A percentile compares a stretch with the other conserved stretches of the same genome.
Conservation (phyloP, 2,888 invertebrate genomes). For the Matsumyia berberina region DNA sequence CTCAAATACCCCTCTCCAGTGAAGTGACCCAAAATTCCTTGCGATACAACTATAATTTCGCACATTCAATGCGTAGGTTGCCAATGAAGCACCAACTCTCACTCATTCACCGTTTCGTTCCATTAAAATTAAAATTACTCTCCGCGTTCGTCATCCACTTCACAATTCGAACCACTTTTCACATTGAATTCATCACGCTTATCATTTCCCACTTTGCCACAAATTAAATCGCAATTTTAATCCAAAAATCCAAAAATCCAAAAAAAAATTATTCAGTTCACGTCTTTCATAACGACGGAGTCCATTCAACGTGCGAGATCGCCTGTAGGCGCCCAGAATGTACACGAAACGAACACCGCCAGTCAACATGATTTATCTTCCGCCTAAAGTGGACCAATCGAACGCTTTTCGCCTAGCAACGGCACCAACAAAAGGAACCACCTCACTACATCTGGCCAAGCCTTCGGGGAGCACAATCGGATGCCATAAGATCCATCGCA, state of each 20-base stretch:
- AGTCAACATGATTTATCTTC: constrained; percentile 63
- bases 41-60: neutral
- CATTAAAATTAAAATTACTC: constrained; percentile 16
- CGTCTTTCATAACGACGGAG: constrained; percentile 39
- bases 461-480: constrained; percentile 43
- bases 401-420: constrained; percentile 38
- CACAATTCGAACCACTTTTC: constrained; percentile 26
- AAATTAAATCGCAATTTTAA: constrained; percentile 44
- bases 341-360: neutral
- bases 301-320: constrained; percentile 27
- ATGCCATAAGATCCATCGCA: constrained; percentile 34
- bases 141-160: constrained; percentile 25
- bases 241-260: constrained; percentile 37
- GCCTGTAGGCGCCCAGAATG: constrained; percentile 55
- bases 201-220: constrained; percentile 40
- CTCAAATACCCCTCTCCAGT: neutral
- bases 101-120: constrained; percentile 13
- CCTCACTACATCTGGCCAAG: constrained; percentile 40
- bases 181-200: constrained; percentile 44
- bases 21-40: constrained; percentile 6
- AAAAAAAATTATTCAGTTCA: constrained; percentile 7
- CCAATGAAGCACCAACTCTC: neutral
- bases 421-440: neutral
- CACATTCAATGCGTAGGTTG: neutral
- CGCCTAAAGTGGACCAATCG: constrained; percentile 40